Base-by-base conservation (phyloP, 2,888 invertebrate species). In the Lutraria lutraria region DNA sequence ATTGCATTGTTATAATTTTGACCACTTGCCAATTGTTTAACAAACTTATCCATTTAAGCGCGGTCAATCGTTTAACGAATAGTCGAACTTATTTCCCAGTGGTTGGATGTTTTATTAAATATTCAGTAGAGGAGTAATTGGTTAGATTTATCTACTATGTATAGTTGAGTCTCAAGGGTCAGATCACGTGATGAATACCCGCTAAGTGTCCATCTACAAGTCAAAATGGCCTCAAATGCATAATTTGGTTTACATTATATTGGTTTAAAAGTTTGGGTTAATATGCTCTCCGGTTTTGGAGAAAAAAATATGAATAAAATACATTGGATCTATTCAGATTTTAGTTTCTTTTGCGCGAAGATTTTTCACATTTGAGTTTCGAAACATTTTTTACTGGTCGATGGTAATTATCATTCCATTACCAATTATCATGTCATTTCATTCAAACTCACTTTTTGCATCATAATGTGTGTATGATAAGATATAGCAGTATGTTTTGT, bases 1-100 rank as follows among this genome's bases (percentile, higher is more conserved):
- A 76, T 76, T 34, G 15, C 31, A 76, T 31, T 76, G 76, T 31
- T 76, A 76, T 31, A 34, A 34, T 31, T 76, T 76, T 76, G 76
- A 76, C 76, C 76, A 34, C 16, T 31, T 76, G 76, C 76, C 76
- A 76, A 76, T 10, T 31, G 31, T 21, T 76, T 31, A 76, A 34
- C 29, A 76, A 15, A 76, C 76, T 76, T 76, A 76, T 19, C 76
- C 19, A 76, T 76, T 76, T 31, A 76, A 16, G 76, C 34, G 76
- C 13, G 76, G 76, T 34, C 34, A 76, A 31, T 76, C 76, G 76
- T 16, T 76, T 10, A 76, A 0, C 34, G 63, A 3, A 12, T 25
- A n/a, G 12, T 68, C 25, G n/a, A 25, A n/a, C n/a, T 16, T 56
- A 56, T 56, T 56, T 6, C 63, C 63, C 25, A 68, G 13, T 25